Evolutionary conservation across 2,113 vertebrate species (phyloP).

Genomic region (Sarotherodon lohbergeri): DNA sequence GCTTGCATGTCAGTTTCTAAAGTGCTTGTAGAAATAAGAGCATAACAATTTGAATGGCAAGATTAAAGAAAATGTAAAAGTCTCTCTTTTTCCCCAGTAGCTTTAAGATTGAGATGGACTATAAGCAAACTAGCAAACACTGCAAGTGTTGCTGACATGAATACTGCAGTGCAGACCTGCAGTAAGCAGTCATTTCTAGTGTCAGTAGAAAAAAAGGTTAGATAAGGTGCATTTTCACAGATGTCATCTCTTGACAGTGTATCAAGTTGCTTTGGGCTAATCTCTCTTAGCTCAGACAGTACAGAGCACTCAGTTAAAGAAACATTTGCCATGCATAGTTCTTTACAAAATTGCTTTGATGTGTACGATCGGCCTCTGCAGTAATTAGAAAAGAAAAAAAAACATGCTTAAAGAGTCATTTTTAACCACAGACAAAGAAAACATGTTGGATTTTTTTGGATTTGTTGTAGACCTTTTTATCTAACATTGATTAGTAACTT

Average conservation of each 20-base stretch:
- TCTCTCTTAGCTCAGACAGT: not conserved
- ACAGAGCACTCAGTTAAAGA: not conserved
- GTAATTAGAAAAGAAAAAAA: not conserved
- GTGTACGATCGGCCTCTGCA: not conserved
- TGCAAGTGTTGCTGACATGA: not conserved
- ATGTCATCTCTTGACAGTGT: not conserved
- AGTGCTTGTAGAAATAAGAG: not conserved
- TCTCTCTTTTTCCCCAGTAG: not conserved
- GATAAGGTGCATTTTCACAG: not conserved
- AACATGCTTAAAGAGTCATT: not conserved
- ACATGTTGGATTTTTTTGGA: not conserved
- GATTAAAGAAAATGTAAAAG: conserved; percentile 14
- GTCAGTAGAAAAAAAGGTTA: not conserved
- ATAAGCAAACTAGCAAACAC: not conserved
- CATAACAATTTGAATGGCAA: not conserved
- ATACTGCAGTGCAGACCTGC: not conserved
- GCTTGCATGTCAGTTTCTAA: not conserved
- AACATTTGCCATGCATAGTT: not conserved
- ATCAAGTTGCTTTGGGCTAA: not conserved
- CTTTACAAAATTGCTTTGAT: not conserved
- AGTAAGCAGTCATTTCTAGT: not conserved
- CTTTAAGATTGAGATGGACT: not conserved
- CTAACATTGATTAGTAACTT: not conserved
- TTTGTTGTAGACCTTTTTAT: not conserved
- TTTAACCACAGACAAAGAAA: not conserved